Evolutionary conservation across 2,797 vertebrate genomes (phyloP), one percentile per base, ranked within the genome.

Genomic region (Acanthurus leucopareius): DNA sequence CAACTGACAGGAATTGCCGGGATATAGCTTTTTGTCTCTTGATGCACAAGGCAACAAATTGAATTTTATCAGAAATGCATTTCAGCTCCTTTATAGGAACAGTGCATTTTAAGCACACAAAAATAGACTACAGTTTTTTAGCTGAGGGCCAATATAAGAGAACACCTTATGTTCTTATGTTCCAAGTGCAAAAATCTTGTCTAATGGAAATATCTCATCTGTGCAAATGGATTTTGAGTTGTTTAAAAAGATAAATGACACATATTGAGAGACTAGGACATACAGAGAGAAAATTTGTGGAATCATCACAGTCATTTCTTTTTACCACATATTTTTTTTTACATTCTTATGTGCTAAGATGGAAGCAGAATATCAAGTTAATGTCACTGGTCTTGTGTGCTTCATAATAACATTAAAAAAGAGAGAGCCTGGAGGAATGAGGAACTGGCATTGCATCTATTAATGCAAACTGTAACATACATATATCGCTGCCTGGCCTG

Each of bases 351-450:
- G 73, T 76, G 76, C 84, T 52, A 57, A 74, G 84, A 87, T 83
- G 81, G 81, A 84, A 72, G 75, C 87, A 79, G 86, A 89, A 88
- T 88, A 89, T 85, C 79, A 90, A 91, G 83, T 88, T 89, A 92
- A 91, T 93, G 91, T 91, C 86, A 92, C 82, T 84, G 86, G 82
- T 86, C 64, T 83, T 81, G 79, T 87, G 82, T 75, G 86, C 84
- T 80, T 90, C 84, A 86, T 91, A 90, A 92, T 90, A 84, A 70
- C 81, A 88, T 90, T 89, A 35, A 92, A 88, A 77, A 82, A 89
- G 76, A 89, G 77, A 67, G 67, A 84, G 91, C 89, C 92, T 13
- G 70, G 63, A 91, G 91, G 89, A 88, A 80, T 44, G 73, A 20
- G 71, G 77, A 57, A 65, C 80, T 63, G 67, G 79, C 80, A 80